These are phyloP conservation scores for Isurus oxyrinchus DNA, from an alignment of 2,113 vertebrate genomes.

Conservation along the genomic window DNA sequence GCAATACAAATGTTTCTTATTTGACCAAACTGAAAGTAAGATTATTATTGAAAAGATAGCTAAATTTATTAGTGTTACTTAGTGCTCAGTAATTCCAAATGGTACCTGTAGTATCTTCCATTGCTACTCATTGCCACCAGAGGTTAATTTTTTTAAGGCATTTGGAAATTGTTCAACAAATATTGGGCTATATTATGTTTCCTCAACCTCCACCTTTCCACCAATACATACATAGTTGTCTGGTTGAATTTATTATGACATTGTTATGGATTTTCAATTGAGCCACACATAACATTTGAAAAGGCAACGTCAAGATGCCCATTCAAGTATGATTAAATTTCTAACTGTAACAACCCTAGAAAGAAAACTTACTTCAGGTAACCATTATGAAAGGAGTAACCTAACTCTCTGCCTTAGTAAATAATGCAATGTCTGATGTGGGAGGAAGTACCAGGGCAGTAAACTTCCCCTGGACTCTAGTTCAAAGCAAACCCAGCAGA, in stretches of 20 bases:
- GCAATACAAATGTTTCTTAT: background rate
- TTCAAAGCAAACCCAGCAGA: background rate
- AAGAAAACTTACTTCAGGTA: background rate
- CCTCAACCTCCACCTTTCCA: background rate
- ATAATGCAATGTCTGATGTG: background rate
- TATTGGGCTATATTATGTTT: background rate
- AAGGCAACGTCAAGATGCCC: background rate
- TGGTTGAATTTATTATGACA: background rate
- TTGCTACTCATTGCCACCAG: background rate
- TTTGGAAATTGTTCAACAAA: background rate
- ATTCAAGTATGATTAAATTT: background rate
- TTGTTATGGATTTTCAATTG: background rate
- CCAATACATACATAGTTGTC: too few species aligned
- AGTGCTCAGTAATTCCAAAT: background rate
- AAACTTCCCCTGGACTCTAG: background rate
- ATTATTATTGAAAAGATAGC: background rate
- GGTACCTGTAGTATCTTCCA: background rate
- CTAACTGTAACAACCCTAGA: background rate
- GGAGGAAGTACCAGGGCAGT: background rate
- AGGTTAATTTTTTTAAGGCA: background rate
- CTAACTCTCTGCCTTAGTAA: background rate
- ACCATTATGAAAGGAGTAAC: background rate
- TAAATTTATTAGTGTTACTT: background rate
- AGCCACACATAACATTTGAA: background rate
- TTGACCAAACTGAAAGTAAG: background rate